Evolutionary conservation across 2,797 vertebrate genomes (phyloP), one percentile per base, ranked within the genome.

Genomic region (Micropoecilia bifurca): DNA sequence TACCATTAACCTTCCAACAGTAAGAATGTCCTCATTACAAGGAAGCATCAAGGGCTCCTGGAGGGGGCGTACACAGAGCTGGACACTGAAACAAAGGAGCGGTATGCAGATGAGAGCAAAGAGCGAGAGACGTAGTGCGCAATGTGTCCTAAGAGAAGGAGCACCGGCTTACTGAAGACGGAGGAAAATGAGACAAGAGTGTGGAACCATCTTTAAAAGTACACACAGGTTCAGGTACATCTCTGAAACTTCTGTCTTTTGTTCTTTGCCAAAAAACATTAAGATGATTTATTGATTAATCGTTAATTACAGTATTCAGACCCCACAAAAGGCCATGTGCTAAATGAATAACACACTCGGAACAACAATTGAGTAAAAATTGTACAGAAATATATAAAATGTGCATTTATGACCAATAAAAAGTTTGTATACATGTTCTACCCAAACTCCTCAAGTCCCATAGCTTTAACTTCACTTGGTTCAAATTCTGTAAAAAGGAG

Each of bases 11-110:
- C 93, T 94, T 94, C 91, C 89, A 91, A 88, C 86, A 90, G 92
- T 91, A 93, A 92, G 91, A 94, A 95, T 91, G 93, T 95, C 92
- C 94, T 95, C 94, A 95, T 96, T 96, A 95, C 73, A 68, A 46
- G 61, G 79, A 77, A 50, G 76, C 87, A 82, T 69, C 41, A 77
- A 45, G 68, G 87, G 74, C 78, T 78, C 79, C 59, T 76, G 63
- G 30, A 78, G 71, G 76, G 68, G 53, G 45, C 22, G 39, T 16
- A 47, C 57, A 73, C 50, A 74, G 73, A 59, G 80, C 71, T 59
- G 75, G 80, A 88, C 81, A 78, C 73, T 57, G 73, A 85, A 78
- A 83, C 73, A 87, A 78, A 72, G 45, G 83, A 74, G 73, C 33
- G 45, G 73, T 72, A 79, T 74, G 77, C 25, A 74, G 86, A 85